A percentile compares a stretch with the other conserved stretches of the same genome.
phyloP scores from a whole-genome alignment of 1,140 invertebrate genomes.

The Ceratina australensis region DNA sequence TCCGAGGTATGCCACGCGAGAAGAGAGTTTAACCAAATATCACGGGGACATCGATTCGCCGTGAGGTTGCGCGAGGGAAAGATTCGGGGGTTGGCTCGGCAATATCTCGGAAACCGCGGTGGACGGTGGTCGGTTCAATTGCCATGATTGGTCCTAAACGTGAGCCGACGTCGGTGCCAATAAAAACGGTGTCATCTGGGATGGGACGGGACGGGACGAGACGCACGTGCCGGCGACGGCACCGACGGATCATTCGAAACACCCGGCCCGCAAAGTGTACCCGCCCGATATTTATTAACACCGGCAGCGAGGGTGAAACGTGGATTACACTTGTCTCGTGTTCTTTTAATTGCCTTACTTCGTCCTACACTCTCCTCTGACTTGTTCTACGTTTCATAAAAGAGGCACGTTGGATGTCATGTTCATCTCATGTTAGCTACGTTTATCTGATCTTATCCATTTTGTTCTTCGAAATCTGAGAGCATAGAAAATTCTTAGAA shows the following conservation, averaged over 20 bases:
- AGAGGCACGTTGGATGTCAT: no score
- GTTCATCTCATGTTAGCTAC: no score
- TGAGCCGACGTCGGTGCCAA: constrained; percentile 64
- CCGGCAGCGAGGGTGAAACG: constrained; percentile 25
- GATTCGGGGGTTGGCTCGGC: no score
- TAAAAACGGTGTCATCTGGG: constrained; percentile 75
- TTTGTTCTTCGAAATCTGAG: no score
- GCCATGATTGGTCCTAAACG: constrained; percentile 71
- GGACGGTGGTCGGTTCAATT: constrained; percentile 12
- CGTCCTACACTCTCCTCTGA: no score
- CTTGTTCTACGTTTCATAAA: no score
- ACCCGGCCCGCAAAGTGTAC: constrained; percentile 54
- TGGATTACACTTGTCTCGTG: constrained; percentile 1
- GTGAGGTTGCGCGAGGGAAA: not conserved
- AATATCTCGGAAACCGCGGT: not conserved
- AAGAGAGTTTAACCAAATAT: constrained; percentile 12
- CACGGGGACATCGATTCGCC: not conserved
- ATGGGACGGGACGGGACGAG: constrained; percentile 36
- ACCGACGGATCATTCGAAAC: constrained; percentile 43
- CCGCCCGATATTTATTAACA: constrained; percentile 70
- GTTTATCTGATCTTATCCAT: no score
- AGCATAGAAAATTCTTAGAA: no score
- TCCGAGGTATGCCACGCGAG: no score
- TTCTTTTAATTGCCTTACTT: no score
- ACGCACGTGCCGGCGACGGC: constrained; percentile 69